Evolutionary conservation across 2,888 invertebrate species (phyloP).

Genomic region (Epiblema foenella): DNA sequence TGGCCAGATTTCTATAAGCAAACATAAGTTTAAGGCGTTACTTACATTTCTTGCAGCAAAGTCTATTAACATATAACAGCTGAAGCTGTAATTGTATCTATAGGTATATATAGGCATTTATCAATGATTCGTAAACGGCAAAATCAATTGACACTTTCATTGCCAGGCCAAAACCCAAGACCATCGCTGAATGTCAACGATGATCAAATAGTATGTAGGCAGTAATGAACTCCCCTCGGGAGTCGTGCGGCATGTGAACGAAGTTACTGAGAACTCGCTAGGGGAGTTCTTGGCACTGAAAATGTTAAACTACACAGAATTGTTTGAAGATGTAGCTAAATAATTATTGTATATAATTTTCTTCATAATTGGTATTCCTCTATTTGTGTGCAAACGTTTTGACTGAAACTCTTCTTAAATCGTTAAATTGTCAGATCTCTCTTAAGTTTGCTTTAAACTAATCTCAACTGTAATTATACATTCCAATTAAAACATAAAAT

Average conservation of each 20-base stretch:
- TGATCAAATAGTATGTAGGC: no score
- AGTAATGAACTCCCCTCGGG: no score
- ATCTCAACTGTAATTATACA: slow-evolving; percentile 80
- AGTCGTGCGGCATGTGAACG: no score
- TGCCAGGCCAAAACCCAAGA: no score
- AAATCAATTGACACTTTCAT: slow-evolving; percentile 23
- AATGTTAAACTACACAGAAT: slow-evolving; percentile 22
- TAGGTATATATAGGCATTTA: slow-evolving; percentile 59
- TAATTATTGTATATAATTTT: slow-evolving; percentile 35
- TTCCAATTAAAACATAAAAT: slow-evolving; percentile 73
- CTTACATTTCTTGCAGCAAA: slow-evolving; percentile 62
- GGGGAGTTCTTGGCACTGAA: no score
- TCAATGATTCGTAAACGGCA: slow-evolving; percentile 51
- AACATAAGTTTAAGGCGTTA: slow-evolving; percentile 19
- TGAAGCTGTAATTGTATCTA: slow-evolving; percentile 70
- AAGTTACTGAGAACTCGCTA: no score
- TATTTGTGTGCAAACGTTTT: slow-evolving; percentile 37
- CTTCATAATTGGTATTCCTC: slow-evolving; percentile 8
- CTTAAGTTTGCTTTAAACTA: slow-evolving; percentile 64
- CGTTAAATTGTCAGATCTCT: slow-evolving; percentile 66
- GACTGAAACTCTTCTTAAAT: slow-evolving; percentile 37
- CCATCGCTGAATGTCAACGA: no score
- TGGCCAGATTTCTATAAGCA: not conserved
- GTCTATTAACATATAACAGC: slow-evolving; percentile 71
- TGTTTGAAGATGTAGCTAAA: slow-evolving; percentile 3